Evolutionary conservation across 2,888 invertebrate genomes (phyloP), one percentile per base, ranked within the genome.

Genomic region (Sminthurinus aureus): DNA sequence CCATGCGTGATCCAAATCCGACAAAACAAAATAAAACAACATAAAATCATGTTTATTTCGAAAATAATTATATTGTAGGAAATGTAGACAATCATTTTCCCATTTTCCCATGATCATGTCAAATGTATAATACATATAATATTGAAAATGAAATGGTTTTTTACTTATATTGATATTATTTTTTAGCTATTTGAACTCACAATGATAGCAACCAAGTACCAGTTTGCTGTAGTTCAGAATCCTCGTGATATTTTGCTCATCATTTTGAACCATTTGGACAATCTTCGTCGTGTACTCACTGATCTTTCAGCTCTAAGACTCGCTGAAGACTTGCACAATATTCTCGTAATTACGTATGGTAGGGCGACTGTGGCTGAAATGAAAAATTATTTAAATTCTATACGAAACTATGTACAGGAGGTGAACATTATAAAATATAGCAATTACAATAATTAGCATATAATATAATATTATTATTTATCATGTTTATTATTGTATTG

Each of bases 141-240:
- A n/a, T n/a, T n/a, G n/a, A n/a, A n/a, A n/a, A n/a, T n/a, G n/a
- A n/a, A n/a, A 84, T 20, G 51, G 75, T 83, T 79, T 81, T 85
- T 52, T 52, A 11, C 52, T 52, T 13, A 11, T 13, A 52, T 52
- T 52, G 73, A 9, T 24, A n/a, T n/a, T n/a, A n/a, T n/a, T n/a
- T n/a, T 4, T 18, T 89, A 92, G 91, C 89, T 93, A 66, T 93
- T 92, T 89, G 93, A 93, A 88, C 89, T 93, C 89, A 93, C 93
- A 91, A 91, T 91, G 73, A 93, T 93, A 92, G 92, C 92, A 1
- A 91, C 92, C 88, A 93, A 93, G 89, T 92, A 92, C 89, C 92
- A 92, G 88, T 88, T 85, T 84, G 85, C 85, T 11, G 84, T 86
- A 4, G 87, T 87, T 73, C 86, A 86, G 51, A 83, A 84, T 82